Evolutionary conservation across 2,113 vertebrate species (phyloP).

Genomic region (Gulo gulo): DNA sequence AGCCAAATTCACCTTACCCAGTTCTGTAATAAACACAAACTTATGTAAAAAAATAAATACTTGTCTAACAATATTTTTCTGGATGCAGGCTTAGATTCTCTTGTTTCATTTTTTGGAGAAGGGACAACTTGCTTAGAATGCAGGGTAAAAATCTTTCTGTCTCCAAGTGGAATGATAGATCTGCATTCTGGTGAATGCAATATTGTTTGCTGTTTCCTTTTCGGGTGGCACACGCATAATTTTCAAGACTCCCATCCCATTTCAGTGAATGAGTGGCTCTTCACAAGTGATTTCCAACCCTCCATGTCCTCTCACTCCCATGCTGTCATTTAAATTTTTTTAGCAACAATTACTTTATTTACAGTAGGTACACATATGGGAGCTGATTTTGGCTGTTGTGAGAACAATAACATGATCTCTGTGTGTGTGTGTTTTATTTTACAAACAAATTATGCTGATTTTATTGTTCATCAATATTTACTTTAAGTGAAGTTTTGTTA

Average conservation of each 20-base stretch:
- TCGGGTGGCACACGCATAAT: neutral
- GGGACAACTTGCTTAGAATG: neutral
- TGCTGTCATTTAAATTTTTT: neutral
- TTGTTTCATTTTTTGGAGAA: neutral
- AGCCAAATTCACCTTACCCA: conserved; percentile 58
- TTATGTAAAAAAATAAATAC: conserved; percentile 10
- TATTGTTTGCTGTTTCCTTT: neutral
- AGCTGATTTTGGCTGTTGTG: neutral
- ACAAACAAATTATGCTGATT: neutral
- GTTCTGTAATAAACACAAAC: conserved; percentile 25
- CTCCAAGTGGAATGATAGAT: neutral
- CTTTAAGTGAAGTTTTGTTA: neutral
- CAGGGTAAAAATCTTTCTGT: neutral
- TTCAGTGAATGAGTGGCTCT: neutral
- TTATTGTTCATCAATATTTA: neutral
- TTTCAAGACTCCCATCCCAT: neutral
- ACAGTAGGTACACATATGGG: neutral
- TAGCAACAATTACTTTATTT: neutral
- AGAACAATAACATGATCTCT: neutral
- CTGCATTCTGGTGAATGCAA: neutral
- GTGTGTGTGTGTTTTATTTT: neutral
- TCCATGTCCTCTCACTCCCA: neutral
- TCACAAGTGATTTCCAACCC: neutral
- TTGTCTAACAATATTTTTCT: conserved; percentile 36
- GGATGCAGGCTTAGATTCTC: neutral